Percentiles rank a stretch among this genome's conserved stretches.
phyloP scores from a whole-genome alignment of 2,888 invertebrate species.

The Steinernema hermaphroditum region DNA sequence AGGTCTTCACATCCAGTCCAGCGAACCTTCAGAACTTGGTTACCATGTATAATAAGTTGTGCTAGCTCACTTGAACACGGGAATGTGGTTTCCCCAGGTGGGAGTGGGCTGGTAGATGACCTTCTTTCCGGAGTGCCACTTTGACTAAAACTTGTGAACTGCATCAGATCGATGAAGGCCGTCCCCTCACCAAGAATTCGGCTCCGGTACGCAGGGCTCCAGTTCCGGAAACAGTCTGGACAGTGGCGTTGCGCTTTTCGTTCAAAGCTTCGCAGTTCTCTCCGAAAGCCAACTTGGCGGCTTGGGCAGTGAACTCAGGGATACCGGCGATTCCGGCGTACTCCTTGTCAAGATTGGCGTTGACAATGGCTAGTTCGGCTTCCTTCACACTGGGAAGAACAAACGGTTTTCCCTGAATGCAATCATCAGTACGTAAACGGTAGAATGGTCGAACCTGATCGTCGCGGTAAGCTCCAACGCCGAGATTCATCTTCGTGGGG shows the following conservation, averaged over 20 bases:
- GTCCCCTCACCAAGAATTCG: conserved; percentile 78
- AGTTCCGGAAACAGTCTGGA: conserved; percentile 91
- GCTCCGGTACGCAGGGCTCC: conserved; percentile 91
- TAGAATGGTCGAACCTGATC: conserved; percentile 72
- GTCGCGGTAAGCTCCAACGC: conserved; percentile 84
- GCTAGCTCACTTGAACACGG: conserved; percentile 79
- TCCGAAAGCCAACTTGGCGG: conserved; percentile 86
- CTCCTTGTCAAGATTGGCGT: conserved; percentile 82
- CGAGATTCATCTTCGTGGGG: conserved; percentile 90
- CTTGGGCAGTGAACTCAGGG: conserved; percentile 80
- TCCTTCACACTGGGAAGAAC: conserved; percentile 82
- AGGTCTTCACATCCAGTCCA: conserved; percentile 82
- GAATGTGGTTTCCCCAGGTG: conserved; percentile 97
- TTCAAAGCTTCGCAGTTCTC: conserved; percentile 70
- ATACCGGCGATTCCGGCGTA: conserved; percentile 87
- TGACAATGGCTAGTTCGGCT: conserved; percentile 80
- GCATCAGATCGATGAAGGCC: too few species aligned
- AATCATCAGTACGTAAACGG: not conserved
- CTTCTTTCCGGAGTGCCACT: conserved; percentile 76
- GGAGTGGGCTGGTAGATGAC: conserved; percentile 84
- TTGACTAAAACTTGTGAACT: conserved; percentile 52
- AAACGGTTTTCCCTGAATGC: conserved; percentile 80
- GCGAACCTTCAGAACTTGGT: conserved; percentile 71
- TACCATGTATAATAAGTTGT: not conserved
- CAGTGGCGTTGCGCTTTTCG: conserved; percentile 69